These are phyloP conservation scores for Notospermus geniculatus DNA, from an alignment of 1,140 invertebrate species.

Conservation along the genomic window DNA sequence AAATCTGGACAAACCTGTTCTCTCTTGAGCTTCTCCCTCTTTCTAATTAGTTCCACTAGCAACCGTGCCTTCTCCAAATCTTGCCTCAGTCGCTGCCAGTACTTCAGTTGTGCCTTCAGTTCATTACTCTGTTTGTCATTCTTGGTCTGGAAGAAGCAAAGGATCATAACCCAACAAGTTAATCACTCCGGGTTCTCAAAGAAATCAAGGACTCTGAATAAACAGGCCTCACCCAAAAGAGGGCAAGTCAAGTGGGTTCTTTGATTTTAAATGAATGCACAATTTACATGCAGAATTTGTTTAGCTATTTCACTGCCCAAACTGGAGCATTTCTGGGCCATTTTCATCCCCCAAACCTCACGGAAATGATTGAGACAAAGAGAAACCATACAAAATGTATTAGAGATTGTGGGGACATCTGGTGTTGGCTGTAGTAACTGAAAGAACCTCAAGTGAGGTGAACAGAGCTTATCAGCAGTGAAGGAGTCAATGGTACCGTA, in stretches of 20 bases:
- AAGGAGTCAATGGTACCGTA: too few species aligned
- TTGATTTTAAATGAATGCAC: not conserved
- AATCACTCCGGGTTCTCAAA: too few species aligned
- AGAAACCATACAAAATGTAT: too few species aligned
- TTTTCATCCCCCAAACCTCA: too few species aligned
- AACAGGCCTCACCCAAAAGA: too few species aligned
- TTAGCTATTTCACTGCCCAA: too few species aligned
- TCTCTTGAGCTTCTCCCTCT: conserved; percentile 90
- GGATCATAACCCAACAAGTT: not conserved
- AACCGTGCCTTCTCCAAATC: conserved; percentile 90
- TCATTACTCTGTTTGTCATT: conserved; percentile 52
- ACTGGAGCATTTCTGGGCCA: too few species aligned
- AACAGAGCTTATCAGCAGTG: not conserved
- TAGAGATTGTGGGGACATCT: too few species aligned
- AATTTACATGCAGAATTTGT: too few species aligned
- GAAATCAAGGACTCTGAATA: too few species aligned
- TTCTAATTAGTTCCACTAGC: conserved; percentile 89
- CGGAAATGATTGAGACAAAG: too few species aligned
- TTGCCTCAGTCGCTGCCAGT: conserved; percentile 91
- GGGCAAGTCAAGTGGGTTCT: not conserved
- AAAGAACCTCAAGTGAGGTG: not conserved
- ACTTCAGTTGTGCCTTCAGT: conserved; percentile 83
- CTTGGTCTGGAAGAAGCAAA: conserved; percentile 32
- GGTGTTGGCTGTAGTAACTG: not conserved
- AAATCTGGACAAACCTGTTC: conserved; percentile 70